Evolutionary conservation across 2,797 vertebrate species (phyloP), one percentile per base, ranked within the genome.

Genomic region (Oreonectes daqikongensis): DNA sequence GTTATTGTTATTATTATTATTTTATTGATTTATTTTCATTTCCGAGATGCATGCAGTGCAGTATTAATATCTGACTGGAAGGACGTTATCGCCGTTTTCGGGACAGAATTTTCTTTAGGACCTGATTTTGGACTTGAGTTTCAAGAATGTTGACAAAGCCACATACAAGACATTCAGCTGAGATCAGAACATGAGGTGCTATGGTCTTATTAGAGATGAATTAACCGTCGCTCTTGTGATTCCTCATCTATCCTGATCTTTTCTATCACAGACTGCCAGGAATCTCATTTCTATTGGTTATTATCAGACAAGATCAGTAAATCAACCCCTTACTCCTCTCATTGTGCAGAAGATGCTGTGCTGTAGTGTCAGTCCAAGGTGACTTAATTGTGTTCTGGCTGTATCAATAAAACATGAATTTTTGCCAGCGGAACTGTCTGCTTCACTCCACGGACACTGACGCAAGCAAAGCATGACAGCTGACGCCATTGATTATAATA

Each of bases 361-460:
- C 55, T 46, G 72, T 68, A 59, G 30, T 46, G 72, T 70, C 57
- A 28, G 63, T 12, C 40, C 65, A 53, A 78, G 70, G 65, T 46
- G 57, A 75, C 73, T 70, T 74, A 74, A 81, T 80, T 81, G 66
- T 32, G 63, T n/a, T 61, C 52, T 63, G 55, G 30, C 14, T 40
- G 35, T 46, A 84, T 82, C 77, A 46, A 82, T 82, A 75, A 77
- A 81, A 69, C 68, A 61, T 65, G 60, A 77, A 40, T 69, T 57
- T 68, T 72, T 77, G 79, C 72, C 79, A 50, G 46, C 40, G 32
- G 48, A 69, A 63, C 44, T 8, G 22, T 52, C 72, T 63, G 69
- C 61, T 65, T 74, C 53, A 22, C 69, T n/a, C 30, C 57, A 30
- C 48, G 5, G 26, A 26, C 35, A 22, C 81, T 82, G 80, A 78